These are phyloP conservation scores for Apeira syringaria DNA, from an alignment of 2,888 invertebrate genomes.

Conservation along the genomic window DNA sequence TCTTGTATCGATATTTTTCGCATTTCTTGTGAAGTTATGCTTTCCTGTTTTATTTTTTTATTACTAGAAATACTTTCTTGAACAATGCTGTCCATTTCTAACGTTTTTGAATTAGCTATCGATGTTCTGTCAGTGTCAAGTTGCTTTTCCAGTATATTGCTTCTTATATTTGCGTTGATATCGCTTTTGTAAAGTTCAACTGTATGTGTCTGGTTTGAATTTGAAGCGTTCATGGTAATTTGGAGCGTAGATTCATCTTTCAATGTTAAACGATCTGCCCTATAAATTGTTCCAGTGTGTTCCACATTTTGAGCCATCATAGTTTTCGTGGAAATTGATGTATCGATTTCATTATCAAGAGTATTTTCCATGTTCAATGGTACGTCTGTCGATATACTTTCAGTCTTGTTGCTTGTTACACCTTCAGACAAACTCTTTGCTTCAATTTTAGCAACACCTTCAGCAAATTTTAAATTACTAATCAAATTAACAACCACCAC, in stretches of 20 bases:
- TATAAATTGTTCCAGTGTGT: too few species aligned
- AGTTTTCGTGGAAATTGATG: too few species aligned
- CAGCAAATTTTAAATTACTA: conserved; percentile 10
- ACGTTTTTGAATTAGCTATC: conserved; percentile 1
- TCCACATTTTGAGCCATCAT: too few species aligned
- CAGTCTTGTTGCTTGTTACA: conserved; percentile 4
- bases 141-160: not conserved
- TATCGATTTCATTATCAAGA: too few species aligned
- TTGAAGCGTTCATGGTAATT: not conserved
- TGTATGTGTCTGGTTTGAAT: not conserved
- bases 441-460: conserved; percentile 1
- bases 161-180: not conserved
- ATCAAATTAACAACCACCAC: conserved; percentile 68
- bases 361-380: not conserved
- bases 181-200: not conserved
- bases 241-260: not conserved
- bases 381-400: not conserved
- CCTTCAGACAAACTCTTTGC: not conserved
- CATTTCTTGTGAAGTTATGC: not conserved
- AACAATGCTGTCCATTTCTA: not conserved
- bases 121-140: conserved; percentile 9
- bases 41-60: too few species aligned
- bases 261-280: not conserved
- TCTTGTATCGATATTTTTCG: conserved; percentile 12
- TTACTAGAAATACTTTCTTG: too few species aligned